Base-by-base conservation (phyloP, 2,797 vertebrate species). In the Champsocephalus esox region DNA sequence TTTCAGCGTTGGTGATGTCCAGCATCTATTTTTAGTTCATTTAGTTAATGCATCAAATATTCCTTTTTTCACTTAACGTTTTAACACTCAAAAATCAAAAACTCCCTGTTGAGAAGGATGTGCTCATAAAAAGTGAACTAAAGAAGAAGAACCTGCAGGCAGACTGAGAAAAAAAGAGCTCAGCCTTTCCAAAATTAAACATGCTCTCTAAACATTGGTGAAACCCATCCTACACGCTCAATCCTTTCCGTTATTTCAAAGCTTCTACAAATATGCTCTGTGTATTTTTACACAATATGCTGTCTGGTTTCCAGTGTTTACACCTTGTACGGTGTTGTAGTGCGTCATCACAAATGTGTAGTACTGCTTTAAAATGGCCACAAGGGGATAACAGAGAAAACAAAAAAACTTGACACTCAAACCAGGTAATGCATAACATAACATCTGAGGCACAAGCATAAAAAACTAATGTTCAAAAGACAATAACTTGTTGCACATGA, bases 231-330 rank as follows among this genome's bases (percentile, higher is more conserved):
- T 86, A 88, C 79, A 68, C 69, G 67, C 83, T 66, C 55, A 55
- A 6, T 74, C 81, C 63, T 65, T 57, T 73, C 74, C 17, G 41
- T 75, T 82, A 81, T 80, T 79, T 83, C 55, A 79, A 83, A 83
- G 63, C 73, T 49, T 88, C 74, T 77, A 71, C 48, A 82, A 91
- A 87, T 73, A 79, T 64, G 57, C 78, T 41, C 45, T 41, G 59
- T 9, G 32, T 86, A 82, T 89, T 93, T 87, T 91, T 81, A 86
- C 88, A 89, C 85, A 91, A 87, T 76, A 70, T 71, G 76, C 80
- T 84, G 76, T 90, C 85, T 85, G 70, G 81, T 91, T 89, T 87
- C 77, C 83, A 69, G 12, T 86, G 87, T 90, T 93, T 93, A 93
- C 51, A 73, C 50, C 34, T 73, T 0, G 71, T 45, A 67, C 71